Evolutionary conservation across 2,113 vertebrate species (phyloP).

Genomic region (Microcebus tavaratra): DNA sequence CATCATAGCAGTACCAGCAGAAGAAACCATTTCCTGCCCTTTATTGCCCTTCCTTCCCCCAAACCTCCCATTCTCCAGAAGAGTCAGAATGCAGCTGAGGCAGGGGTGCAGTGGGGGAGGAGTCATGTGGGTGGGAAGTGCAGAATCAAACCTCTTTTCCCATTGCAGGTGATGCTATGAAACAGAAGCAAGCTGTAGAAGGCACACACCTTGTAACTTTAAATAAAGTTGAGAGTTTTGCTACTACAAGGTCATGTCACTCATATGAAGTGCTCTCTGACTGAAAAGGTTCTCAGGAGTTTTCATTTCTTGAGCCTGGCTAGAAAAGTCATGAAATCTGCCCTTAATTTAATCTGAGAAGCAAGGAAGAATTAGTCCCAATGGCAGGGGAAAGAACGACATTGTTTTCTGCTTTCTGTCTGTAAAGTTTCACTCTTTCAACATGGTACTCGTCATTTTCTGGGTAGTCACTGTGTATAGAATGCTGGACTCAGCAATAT

Average conservation of each 20-base stretch:
- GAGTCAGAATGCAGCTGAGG: neutral
- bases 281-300: neutral
- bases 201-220: neutral
- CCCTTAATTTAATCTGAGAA: neutral
- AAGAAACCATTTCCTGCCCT: neutral
- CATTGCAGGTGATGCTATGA: no score
- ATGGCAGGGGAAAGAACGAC: neutral
- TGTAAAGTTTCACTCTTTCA: neutral
- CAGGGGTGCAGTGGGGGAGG: neutral
- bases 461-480: neutral
- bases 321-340: neutral
- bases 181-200: neutral
- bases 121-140: neutral
- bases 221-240: neutral
- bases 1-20: neutral
- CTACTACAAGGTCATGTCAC: neutral
- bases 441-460: neutral
- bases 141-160: neutral
- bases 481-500: neutral
- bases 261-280: neutral
- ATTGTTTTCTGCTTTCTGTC: neutral
- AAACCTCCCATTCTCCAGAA: neutral
- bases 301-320: conserved; percentile 3
- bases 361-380: neutral
- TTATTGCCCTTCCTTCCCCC: neutral